These are phyloP conservation scores for Chloroclysta siterata DNA, from an alignment of 2,888 invertebrate species.

Conservation along the genomic window DNA sequence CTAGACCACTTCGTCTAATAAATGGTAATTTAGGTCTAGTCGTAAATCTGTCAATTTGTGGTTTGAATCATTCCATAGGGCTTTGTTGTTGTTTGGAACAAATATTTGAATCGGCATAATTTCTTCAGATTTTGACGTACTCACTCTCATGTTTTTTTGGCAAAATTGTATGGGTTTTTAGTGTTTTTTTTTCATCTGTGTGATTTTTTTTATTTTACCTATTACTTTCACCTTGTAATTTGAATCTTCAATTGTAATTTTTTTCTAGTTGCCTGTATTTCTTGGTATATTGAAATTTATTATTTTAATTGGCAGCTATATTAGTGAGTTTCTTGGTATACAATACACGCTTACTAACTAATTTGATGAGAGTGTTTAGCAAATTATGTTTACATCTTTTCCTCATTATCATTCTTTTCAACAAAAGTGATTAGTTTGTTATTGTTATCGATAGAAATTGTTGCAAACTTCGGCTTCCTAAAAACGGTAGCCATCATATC, in stretches of 20 bases:
- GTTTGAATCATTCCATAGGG: slow-evolving; percentile 19
- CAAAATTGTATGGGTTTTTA: too few species aligned
- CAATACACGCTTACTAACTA: slow-evolving; percentile 3
- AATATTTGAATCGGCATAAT: not conserved
- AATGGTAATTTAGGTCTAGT: slow-evolving; percentile 33
- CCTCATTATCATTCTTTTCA: slow-evolving; percentile 21
- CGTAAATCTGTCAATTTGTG: slow-evolving; percentile 33
- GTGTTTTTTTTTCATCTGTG: not conserved
- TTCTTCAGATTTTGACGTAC: not conserved
- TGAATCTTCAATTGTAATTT: too few species aligned
- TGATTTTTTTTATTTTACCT: not conserved
- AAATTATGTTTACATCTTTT: slow-evolving; percentile 23
- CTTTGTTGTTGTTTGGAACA: not conserved
- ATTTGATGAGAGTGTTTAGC: slow-evolving; percentile 21
- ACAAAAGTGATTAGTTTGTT: slow-evolving; percentile 30
- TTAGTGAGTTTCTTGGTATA: not conserved
- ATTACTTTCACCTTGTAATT: not conserved
- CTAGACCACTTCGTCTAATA: slow-evolving; percentile 34
- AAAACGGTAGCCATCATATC: not conserved
- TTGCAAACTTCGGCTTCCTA: not conserved
- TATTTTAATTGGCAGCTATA: not conserved
- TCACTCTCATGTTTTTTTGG: too few species aligned
- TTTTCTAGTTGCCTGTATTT: not conserved
- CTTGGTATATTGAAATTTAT: not conserved
- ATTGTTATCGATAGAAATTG: slow-evolving; percentile 10